A percentile compares a stretch with the other conserved stretches of the same genome.
Evolutionary conservation across 2,797 vertebrate species (phyloP).

Genomic region (Pangasius macronema): DNA sequence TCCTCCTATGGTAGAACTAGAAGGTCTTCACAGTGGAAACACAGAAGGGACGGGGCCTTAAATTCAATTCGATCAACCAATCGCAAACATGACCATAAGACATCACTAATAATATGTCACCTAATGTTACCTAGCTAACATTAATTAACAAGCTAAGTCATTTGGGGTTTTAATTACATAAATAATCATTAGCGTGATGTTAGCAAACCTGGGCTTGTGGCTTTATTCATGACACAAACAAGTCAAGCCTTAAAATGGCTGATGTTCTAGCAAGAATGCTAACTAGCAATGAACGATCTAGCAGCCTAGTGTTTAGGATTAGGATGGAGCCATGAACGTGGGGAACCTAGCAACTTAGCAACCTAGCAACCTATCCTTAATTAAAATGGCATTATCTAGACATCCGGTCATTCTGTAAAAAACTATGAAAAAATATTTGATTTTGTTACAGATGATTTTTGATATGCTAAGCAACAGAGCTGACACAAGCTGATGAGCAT

Average conservation of each 20-base stretch:
- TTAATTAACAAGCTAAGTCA: background rate
- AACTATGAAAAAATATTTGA: no score
- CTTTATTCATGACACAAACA: background rate
- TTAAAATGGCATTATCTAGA: background rate
- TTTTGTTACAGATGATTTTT: background rate
- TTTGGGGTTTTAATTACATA: background rate
- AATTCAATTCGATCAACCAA: background rate
- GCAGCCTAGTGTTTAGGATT: background rate
- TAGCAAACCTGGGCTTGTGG: background rate
- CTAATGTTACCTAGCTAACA: background rate
- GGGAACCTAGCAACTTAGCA: background rate
- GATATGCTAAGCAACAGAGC: background rate
- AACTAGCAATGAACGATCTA: background rate
- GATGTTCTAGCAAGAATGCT: background rate
- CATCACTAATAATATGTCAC: background rate
- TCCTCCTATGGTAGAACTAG: no score
- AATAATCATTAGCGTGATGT: background rate
- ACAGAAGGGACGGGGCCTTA: background rate
- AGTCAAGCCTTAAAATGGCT: background rate
- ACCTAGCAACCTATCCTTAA: background rate
- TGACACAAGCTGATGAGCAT: background rate
- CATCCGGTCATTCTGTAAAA: background rate
- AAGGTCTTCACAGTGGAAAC: no score
- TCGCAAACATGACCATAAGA: background rate
- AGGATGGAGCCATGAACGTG: background rate